Percentiles rank a stretch among this genome's conserved stretches.
Conservation (phyloP, 2,888 invertebrate genomes). For the Latheticus oryzae region DNA sequence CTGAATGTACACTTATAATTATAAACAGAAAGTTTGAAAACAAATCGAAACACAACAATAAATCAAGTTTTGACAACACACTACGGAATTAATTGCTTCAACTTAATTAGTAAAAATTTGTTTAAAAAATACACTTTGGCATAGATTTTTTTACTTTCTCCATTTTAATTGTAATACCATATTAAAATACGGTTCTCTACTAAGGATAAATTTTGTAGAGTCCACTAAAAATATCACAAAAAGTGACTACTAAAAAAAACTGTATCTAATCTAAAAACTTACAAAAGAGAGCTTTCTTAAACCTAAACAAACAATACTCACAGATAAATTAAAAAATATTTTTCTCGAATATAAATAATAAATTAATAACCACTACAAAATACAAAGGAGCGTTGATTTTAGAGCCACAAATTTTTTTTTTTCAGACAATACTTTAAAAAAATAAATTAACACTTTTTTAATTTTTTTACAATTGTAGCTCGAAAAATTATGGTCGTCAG, state of each 20-base stretch:
- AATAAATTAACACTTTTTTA: slow-evolving; percentile 37
- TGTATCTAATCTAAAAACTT: slow-evolving; percentile 33
- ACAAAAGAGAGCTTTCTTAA: slow-evolving; percentile 49
- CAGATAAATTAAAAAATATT: slow-evolving; percentile 47
- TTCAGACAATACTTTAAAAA: slow-evolving; percentile 41
- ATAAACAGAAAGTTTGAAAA: slow-evolving; percentile 46
- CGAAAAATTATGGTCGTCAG: slow-evolving; percentile 21
- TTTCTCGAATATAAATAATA: slow-evolving; percentile 50
- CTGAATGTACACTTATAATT: slow-evolving; percentile 52
- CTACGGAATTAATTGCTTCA: slow-evolving; percentile 44
- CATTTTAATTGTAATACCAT: slow-evolving; percentile 56
- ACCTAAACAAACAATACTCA: slow-evolving; percentile 48
- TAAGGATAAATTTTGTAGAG: slow-evolving; percentile 30
- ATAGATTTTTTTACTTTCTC: slow-evolving; percentile 51
- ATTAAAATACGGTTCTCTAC: slow-evolving; percentile 56
- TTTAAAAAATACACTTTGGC: slow-evolving; percentile 57
- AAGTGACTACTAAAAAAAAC: slow-evolving; percentile 42
- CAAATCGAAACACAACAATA: slow-evolving; percentile 36
- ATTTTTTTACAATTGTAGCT: slow-evolving; percentile 16
- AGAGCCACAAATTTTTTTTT: slow-evolving; percentile 23
- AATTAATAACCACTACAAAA: slow-evolving; percentile 39
- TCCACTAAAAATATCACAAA: slow-evolving; percentile 43
- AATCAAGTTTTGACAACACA: slow-evolving; percentile 46
- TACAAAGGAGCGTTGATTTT: slow-evolving; percentile 16
- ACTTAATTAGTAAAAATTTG: slow-evolving; percentile 45